Evolutionary conservation across 2,888 invertebrate species (phyloP).

Genomic region (Metellina segmentata): DNA sequence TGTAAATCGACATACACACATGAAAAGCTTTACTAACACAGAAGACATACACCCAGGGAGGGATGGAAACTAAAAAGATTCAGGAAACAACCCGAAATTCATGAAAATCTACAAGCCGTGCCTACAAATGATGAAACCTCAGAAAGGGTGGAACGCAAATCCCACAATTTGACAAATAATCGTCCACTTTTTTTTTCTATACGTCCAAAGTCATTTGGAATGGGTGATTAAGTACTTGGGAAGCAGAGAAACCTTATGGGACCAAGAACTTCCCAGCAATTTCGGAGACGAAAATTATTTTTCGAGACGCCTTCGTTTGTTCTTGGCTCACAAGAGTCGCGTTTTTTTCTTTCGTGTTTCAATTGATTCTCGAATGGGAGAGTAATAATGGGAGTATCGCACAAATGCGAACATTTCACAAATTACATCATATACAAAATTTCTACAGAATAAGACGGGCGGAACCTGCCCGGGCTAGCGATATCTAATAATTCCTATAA

Average conservation of each 20-base stretch:
- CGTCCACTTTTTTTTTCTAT: neutral
- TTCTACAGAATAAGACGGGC: neutral
- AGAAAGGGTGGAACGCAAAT: conserved; percentile 1
- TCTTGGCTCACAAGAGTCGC: conserved; percentile 6
- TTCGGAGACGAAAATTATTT: neutral
- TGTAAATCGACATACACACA: too few relatives aligned
- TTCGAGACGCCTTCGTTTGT: conserved; percentile 48
- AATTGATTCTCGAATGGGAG: neutral
- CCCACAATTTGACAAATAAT: neutral
- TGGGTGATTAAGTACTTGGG: conserved; percentile 14
- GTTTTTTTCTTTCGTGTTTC: neutral
- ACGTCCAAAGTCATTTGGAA: conserved; percentile 28
- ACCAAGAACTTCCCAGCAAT: conserved; percentile 45
- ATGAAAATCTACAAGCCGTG: neutral
- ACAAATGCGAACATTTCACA: neutral
- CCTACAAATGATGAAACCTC: neutral
- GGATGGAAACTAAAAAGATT: neutral
- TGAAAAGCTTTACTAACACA: too few relatives aligned
- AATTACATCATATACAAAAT: neutral
- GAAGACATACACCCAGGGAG: neutral
- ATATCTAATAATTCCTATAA: neutral
- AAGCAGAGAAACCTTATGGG: conserved; percentile 3
- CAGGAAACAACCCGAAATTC: neutral
- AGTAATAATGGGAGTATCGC: neutral
- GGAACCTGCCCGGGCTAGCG: neutral